Conservation (phyloP, 1,140 invertebrate genomes). For the Drosophila bifasciata region DNA sequence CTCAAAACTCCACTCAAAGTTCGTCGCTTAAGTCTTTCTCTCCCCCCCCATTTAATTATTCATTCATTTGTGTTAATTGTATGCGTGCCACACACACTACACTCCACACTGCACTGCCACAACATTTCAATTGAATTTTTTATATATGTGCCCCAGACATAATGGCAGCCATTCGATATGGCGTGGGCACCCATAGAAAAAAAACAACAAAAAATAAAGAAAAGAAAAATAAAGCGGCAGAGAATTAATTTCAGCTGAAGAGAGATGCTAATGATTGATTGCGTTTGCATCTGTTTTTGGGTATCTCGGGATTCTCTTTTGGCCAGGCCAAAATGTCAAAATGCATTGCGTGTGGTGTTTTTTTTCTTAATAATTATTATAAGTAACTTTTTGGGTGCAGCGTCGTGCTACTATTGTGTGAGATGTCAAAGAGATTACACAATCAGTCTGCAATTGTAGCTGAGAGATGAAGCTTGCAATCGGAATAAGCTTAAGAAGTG, state of each 20-base stretch:
- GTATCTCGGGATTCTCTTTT: constrained; percentile 16
- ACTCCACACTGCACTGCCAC: constrained; percentile 26
- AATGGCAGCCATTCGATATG: constrained; percentile 65
- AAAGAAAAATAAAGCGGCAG: constrained; percentile 10
- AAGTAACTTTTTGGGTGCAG: constrained; percentile 43
- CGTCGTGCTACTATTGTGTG: no score
- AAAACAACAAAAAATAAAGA: background rate
- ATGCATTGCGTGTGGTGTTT: constrained; percentile 60
- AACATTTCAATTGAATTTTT: constrained; percentile 58
- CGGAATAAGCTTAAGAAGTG: no score
- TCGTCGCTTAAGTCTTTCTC: constrained; percentile 72
- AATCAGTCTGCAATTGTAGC: constrained; percentile 18
- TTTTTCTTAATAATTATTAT: constrained; percentile 42
- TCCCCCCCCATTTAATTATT: constrained; percentile 70
- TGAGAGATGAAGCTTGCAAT: background rate
- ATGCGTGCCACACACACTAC: constrained; percentile 62
- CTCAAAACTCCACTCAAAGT: constrained; percentile 49
- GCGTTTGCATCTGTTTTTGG: constrained; percentile 58
- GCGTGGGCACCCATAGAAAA: constrained; percentile 37
- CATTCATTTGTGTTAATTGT: constrained; percentile 75
- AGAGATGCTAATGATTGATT: constrained; percentile 74
- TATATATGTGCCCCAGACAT: constrained; percentile 55
- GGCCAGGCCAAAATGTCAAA: constrained; percentile 64
- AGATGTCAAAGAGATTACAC: constrained; percentile 14
- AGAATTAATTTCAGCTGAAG: constrained; percentile 69